These are phyloP conservation scores for Itoplectis maculator DNA, from an alignment of 2,888 invertebrate species.

Conservation along the genomic window DNA sequence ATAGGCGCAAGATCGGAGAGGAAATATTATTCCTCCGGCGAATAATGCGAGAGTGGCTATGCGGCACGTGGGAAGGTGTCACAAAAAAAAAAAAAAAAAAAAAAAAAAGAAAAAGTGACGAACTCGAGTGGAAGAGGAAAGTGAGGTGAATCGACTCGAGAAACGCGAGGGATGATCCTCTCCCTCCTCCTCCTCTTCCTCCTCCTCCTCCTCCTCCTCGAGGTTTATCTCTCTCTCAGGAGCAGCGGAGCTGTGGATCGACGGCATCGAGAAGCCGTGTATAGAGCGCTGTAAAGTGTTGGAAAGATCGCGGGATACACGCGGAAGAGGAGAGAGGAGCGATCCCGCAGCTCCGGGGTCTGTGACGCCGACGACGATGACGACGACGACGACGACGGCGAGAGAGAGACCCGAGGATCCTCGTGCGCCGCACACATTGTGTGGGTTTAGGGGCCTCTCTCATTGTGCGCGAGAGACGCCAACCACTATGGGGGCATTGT, in stretches of 20 bases:
- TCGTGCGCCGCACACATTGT: constrained; percentile 79
- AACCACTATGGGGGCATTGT: constrained; percentile 80
- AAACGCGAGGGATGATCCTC: constrained; percentile 58
- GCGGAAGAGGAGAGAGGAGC: constrained; percentile 31
- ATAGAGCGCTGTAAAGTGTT: constrained; percentile 50
- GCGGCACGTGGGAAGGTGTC: constrained; percentile 21
- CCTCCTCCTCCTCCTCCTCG: neutral
- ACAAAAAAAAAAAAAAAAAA: constrained; percentile 35
- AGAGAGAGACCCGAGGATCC: constrained; percentile 65
- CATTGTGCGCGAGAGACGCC: constrained; percentile 78
- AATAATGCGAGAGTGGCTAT: constrained; percentile 48
- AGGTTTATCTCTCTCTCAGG: constrained; percentile 4
- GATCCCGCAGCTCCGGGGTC: constrained; percentile 15
- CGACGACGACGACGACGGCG: constrained; percentile 54
- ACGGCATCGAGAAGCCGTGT: constrained; percentile 15
- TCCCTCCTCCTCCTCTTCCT: constrained; percentile 6
- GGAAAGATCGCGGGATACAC: constrained; percentile 38
- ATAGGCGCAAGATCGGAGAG: constrained; percentile 6
- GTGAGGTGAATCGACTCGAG: constrained; percentile 56
- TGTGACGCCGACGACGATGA: no score
- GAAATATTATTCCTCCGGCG: constrained; percentile 55
- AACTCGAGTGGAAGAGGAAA: constrained; percentile 57
- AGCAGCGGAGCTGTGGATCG: constrained; percentile 47
- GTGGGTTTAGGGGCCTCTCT: constrained; percentile 81
- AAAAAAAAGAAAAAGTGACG: constrained; percentile 33